Evolutionary conservation across 1,140 invertebrate species (phyloP).

Genomic region (Lordiphosa collinella): DNA sequence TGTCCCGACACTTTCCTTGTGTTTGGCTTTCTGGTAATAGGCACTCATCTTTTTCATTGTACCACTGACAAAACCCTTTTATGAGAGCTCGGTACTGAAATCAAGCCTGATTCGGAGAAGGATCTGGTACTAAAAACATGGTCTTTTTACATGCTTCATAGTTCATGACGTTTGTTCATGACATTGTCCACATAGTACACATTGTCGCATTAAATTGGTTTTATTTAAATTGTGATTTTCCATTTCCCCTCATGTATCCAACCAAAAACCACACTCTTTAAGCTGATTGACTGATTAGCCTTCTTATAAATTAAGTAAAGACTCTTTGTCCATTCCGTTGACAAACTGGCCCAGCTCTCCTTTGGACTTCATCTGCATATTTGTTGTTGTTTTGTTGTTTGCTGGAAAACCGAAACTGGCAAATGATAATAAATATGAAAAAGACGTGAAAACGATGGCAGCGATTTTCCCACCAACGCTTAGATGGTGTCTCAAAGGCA

Average conservation of each 20-base stretch:
- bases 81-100: too few species aligned
- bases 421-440: constrained; percentile 52
- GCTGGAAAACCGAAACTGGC: constrained; percentile 17
- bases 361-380: constrained; percentile 37
- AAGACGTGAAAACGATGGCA: constrained; percentile 57
- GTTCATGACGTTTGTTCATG: too few species aligned
- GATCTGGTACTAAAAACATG: too few species aligned
- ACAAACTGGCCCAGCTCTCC: constrained; percentile 40
- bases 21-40: too few species aligned
- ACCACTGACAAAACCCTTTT: too few species aligned
- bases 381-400: not conserved
- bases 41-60: too few species aligned
- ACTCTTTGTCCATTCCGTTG: constrained; percentile 26
- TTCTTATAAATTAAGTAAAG: constrained; percentile 25
- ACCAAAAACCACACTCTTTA: not conserved
- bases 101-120: too few species aligned
- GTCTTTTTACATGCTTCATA: too few species aligned
- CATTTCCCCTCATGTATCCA: not conserved
- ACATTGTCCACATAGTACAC: too few species aligned
- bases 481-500: constrained; percentile 58
- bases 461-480: constrained; percentile 71
- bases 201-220: not conserved
- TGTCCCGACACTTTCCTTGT: too few species aligned
- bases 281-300: constrained; percentile 32
- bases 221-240: constrained; percentile 7